Conservation (phyloP, 1,140 invertebrate species). For the Tribolium madens region DNA sequence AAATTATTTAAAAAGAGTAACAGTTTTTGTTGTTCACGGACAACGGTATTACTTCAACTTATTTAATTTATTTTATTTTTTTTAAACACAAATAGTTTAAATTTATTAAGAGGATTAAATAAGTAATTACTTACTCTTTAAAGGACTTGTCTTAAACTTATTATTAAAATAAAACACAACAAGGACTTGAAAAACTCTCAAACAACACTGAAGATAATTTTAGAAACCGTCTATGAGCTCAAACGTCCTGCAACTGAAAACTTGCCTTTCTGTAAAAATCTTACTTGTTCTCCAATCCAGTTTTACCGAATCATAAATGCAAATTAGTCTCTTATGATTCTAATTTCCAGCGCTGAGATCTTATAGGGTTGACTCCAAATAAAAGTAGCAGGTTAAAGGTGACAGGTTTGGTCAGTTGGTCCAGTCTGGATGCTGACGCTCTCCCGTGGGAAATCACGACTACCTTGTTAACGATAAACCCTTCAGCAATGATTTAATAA, state of each 20-base stretch:
- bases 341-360: conserved; percentile 37
- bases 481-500: conserved; percentile 25
- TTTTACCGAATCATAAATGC: conserved; percentile 44
- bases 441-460: conserved; percentile 54
- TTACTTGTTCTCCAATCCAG: conserved; percentile 18
- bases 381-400: conserved; percentile 50
- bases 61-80: too few species aligned
- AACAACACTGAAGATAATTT: not conserved
- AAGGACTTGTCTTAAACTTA: too few species aligned
- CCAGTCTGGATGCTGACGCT: conserved; percentile 46
- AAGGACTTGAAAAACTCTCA: not conserved
- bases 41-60: too few species aligned
- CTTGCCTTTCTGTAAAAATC: conserved; percentile 14
- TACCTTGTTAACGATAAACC: conserved; percentile 26
- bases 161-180: not conserved
- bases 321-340: conserved; percentile 49
- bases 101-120: too few species aligned
- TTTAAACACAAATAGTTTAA: too few species aligned
- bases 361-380: conserved; percentile 20
- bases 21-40: too few species aligned
- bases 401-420: conserved; percentile 55
- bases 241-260: conserved; percentile 44
- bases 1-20: too few species aligned
- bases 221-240: not conserved
- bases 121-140: too few species aligned